Evolutionary conservation across 2,888 invertebrate genomes (phyloP), one percentile per base, ranked within the genome.

Genomic region (Acanthacorydalis orientalis): DNA sequence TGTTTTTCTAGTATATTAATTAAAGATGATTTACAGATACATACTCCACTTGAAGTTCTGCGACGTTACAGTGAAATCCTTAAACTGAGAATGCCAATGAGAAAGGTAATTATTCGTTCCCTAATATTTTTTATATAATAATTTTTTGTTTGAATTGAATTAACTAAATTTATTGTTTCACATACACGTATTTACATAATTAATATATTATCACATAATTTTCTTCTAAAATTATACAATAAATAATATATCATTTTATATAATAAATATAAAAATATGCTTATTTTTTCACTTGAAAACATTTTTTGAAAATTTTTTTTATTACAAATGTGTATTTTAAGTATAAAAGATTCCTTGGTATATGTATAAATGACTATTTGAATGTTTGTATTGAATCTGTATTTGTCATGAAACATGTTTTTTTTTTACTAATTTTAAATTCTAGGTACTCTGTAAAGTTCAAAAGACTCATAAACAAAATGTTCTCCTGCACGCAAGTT

Each of bases 31-130:
- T 68, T 70, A 45, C 60, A 93, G 77, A 77, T 95, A 50, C 89
- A 92, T 65, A 87, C 89, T 1, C 89, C 93, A 0, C 67, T 77
- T 55, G 76, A 83, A 59, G 88, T 93, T 7, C 67, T 93, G 45
- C 74, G 82, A 54, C 75, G 89, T 56, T 93, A 93, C 66, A 81
- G 89, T 51, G 95, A 95, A 68, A 86, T 92, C 57, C 73, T 93
- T 56, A 92, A 93, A 64, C 71, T 93, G 23, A 75, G 90, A 60
- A 82, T 93, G 84, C 92, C 93, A 3, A 93, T 95, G 88, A 89
- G 83, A 74, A 83, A 82, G 73, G 78, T 86, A 61, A 59, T 59
- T 51, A 31, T 44, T 35, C n/a, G n/a, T n/a, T n/a, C n/a, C n/a
- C 16, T 37, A 34, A 31, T 12, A 32, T 31, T 33, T 44, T 15